Percentiles rank a stretch among this genome's conserved stretches.
Conservation (phyloP, 2,113 vertebrate genomes). For the Mugil cephalus region DNA sequence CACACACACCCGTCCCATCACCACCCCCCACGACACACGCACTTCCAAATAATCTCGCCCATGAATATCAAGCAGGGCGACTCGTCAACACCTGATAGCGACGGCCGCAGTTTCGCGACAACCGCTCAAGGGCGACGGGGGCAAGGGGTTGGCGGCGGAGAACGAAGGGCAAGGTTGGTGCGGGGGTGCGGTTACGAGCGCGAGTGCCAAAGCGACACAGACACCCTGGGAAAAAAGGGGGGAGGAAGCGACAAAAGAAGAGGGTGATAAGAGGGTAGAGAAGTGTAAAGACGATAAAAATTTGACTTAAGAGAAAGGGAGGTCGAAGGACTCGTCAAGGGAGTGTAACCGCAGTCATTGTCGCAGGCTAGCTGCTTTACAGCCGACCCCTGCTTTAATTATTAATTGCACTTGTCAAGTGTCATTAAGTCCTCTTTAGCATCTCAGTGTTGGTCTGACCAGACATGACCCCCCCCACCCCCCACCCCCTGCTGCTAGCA, state of each 20-base stretch:
- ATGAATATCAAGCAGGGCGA: conserved; percentile 92
- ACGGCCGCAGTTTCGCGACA: conserved; percentile 75
- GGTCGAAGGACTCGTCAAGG: conserved; percentile 43
- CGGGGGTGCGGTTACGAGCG: conserved; percentile 36
- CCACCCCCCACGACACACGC: conserved; percentile 30
- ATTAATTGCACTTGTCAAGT: conserved; percentile 93
- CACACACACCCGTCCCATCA: conserved; percentile 46
- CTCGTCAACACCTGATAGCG: conserved; percentile 89
- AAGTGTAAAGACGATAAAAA: conserved; percentile 48
- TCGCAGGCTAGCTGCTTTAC: conserved; percentile 87
- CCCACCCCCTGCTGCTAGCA: conserved; percentile 80
- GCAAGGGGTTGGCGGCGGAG: conserved; percentile 25
- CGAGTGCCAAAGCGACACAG: conserved; percentile 67
- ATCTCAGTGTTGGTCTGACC: conserved; percentile 87
- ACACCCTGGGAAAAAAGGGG: conserved; percentile 17
- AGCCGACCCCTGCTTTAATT: conserved; percentile 89
- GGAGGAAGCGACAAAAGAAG: conserved; percentile 15
- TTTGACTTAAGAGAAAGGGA: conserved; percentile 26
- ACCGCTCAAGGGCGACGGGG: conserved; percentile 45
- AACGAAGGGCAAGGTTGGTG: conserved; percentile 51
- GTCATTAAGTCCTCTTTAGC: conserved; percentile 92
- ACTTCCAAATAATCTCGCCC: conserved; percentile 83
- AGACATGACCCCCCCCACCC: conserved; percentile 84
- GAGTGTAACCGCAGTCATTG: conserved; percentile 84
- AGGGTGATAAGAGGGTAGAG: conserved; percentile 12